phyloP scores from a whole-genome alignment of 2,797 vertebrate species.

The Xerus rutilus region DNA sequence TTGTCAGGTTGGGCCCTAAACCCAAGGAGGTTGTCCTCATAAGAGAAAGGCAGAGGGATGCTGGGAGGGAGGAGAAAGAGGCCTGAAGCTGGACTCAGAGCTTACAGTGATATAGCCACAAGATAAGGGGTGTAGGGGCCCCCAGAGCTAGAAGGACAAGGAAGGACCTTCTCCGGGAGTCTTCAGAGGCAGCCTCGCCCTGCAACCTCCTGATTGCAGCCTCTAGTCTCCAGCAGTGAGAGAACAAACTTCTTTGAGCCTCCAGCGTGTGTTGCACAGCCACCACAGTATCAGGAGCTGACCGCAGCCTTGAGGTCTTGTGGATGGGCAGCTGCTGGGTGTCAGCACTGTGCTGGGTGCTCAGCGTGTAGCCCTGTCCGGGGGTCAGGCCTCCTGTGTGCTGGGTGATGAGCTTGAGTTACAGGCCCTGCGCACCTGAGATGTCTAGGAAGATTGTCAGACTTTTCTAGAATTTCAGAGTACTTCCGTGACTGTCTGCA shows the following conservation, averaged over 20 bases:
- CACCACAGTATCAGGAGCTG: no score
- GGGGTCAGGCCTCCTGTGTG: not conserved
- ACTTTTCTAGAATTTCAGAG: not conserved
- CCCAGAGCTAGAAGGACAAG: not conserved
- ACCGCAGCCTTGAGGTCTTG: rapidly evolving
- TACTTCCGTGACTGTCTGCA: not conserved
- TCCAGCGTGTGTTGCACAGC: not conserved
- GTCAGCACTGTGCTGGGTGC: not conserved
- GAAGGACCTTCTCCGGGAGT: not conserved
- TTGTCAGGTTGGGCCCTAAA: not conserved
- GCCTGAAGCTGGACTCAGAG: not conserved
- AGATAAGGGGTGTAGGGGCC: not conserved
- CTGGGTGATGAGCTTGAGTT: not conserved
- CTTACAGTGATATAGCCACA: rapidly evolving
- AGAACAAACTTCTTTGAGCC: not conserved
- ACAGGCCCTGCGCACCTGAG: not conserved
- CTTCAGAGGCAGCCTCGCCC: not conserved
- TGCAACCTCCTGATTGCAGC: not conserved
- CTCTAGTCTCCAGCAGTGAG: not conserved
- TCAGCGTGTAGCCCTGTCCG: not conserved
- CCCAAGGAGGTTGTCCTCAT: not conserved
- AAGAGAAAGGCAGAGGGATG: not conserved
- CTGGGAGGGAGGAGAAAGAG: not conserved
- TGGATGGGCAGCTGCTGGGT: not conserved
- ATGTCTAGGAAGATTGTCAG: not conserved